Evolutionary conservation across 2,113 vertebrate genomes (phyloP).

Genomic region (Gymnogyps californianus): DNA sequence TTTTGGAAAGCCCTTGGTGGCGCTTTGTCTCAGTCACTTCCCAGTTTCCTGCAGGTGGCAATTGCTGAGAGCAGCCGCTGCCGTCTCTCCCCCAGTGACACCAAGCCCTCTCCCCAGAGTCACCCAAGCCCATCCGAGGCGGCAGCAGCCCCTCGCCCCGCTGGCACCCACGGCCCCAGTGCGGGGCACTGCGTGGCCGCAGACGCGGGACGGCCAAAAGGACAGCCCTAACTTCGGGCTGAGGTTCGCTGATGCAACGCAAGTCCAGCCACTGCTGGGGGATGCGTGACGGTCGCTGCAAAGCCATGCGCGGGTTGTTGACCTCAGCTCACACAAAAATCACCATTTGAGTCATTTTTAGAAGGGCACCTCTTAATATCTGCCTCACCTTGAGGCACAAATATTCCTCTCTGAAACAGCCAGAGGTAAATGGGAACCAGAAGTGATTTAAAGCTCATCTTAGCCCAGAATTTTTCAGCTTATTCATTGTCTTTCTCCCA

Average conservation of each 20-base stretch:
- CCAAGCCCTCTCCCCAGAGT: not conserved
- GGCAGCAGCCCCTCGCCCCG: fast-evolving
- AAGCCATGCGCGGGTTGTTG: fast-evolving
- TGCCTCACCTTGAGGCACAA: not conserved
- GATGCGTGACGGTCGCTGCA: fast-evolving
- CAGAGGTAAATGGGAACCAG: slow-evolving; percentile 11
- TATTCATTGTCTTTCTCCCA: slow-evolving; percentile 49
- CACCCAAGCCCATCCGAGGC: fast-evolving
- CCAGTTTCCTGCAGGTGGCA: not conserved
- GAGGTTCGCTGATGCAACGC: fast-evolving
- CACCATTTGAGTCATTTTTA: fast-evolving
- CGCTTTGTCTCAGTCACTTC: not conserved
- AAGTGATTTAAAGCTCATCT: slow-evolving; percentile 55
- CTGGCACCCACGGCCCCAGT: not conserved
- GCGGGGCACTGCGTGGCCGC: fast-evolving
- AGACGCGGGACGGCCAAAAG: fast-evolving
- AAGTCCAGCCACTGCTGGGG: too few relatives aligned
- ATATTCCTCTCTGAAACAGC: not conserved
- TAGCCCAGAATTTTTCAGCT: slow-evolving; percentile 29
- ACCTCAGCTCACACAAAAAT: not conserved
- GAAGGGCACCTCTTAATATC: not conserved
- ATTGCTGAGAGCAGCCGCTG: too few relatives aligned
- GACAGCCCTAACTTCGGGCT: not conserved
- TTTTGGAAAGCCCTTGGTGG: not conserved
- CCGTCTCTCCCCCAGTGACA: fast-evolving